These are phyloP conservation scores for Neomonachus schauinslandi DNA, from an alignment of 2,113 vertebrate species.

Conservation along the genomic window DNA sequence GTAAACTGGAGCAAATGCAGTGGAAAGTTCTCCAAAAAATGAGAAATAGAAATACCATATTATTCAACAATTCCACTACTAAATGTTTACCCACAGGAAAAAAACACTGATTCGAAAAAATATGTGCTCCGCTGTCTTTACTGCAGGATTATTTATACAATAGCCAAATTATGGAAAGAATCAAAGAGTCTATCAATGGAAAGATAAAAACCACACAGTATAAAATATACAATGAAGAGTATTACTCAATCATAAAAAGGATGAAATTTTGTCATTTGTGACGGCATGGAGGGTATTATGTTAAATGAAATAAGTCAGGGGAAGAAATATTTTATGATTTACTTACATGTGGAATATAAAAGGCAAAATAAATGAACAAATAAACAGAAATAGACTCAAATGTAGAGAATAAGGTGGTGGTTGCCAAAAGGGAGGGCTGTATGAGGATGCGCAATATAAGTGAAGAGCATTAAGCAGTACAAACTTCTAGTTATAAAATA, in stretches of 20 bases:
- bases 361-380: background rate
- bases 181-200: background rate
- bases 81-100: background rate
- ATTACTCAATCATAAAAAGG: background rate
- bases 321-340: background rate
- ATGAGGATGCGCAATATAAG: background rate
- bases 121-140: background rate
- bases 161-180: background rate
- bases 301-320: background rate
- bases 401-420: background rate
- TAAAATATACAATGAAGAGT: background rate
- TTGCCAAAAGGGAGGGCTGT: background rate
- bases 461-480: background rate
- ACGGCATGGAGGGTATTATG: background rate
- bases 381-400: background rate
- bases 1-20: background rate
- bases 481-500: background rate
- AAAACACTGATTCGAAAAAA: background rate
- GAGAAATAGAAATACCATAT: background rate
- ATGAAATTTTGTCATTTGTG: background rate
- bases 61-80: background rate
- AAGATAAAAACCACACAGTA: background rate
- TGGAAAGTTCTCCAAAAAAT: background rate
- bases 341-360: background rate
- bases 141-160: background rate